Evolutionary conservation across 2,113 vertebrate species (phyloP).

Genomic region (Silurus meridionalis): DNA sequence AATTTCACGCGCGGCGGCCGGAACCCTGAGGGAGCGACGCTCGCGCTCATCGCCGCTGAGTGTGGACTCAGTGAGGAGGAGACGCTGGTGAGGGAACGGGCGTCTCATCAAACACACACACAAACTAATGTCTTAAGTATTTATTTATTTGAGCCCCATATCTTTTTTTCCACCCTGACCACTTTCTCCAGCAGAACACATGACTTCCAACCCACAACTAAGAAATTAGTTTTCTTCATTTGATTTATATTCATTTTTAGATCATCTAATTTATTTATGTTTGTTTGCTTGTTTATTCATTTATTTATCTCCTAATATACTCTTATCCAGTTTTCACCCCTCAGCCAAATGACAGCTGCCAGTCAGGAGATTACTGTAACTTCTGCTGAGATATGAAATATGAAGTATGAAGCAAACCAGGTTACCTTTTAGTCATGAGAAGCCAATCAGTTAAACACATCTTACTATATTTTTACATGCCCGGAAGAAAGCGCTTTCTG

Average conservation of each 20-base stretch:
- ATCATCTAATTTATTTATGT: too few relatives aligned
- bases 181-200: neutral
- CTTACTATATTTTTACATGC: too few relatives aligned
- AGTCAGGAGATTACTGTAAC: too few relatives aligned
- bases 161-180: neutral
- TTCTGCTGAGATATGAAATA: too few relatives aligned
- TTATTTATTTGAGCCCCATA: neutral
- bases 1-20: conserved; percentile 65
- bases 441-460: neutral
- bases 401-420: too few relatives aligned
- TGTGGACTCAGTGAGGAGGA: conserved; percentile 69
- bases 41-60: conserved; percentile 75
- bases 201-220: neutral
- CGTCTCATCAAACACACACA: neutral
- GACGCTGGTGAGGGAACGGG: conserved; percentile 38
- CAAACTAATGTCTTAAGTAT: neutral
- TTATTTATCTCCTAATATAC: too few relatives aligned
- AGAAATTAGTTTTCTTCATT: too few relatives aligned
- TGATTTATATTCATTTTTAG: too few relatives aligned
- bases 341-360: too few relatives aligned
- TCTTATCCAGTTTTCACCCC: too few relatives aligned
- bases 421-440: neutral
- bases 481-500: neutral
- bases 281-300: too few relatives aligned
- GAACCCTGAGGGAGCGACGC: conserved; percentile 64